These are phyloP conservation scores for Trachymyrmex cornetzi DNA, from an alignment of 1,140 invertebrate genomes.

Conservation along the genomic window DNA sequence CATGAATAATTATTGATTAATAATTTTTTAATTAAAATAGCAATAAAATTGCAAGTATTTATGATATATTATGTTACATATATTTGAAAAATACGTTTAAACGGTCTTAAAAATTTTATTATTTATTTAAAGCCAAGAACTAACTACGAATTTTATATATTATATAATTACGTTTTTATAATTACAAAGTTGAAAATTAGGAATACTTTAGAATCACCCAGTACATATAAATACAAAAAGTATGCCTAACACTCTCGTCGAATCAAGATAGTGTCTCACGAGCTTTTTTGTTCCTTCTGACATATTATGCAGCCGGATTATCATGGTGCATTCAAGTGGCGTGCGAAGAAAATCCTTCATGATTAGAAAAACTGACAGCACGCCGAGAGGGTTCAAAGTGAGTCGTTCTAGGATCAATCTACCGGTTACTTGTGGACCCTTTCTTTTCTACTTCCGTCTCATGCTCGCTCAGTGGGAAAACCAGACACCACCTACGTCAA, in stretches of 20 bases:
- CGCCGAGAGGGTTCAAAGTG: slow-evolving; percentile 50
- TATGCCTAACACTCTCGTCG: background rate
- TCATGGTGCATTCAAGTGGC: slow-evolving; percentile 46
- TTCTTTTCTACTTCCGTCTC: slow-evolving; percentile 45
- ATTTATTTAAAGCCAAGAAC: background rate
- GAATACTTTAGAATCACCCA: background rate
- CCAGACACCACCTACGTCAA: slow-evolving; percentile 68
- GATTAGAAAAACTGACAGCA: slow-evolving; percentile 61
- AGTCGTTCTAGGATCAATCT: slow-evolving; percentile 54
- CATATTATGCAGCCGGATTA: slow-evolving; percentile 58
- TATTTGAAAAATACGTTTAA: background rate
- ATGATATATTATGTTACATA: background rate
- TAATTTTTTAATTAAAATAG: background rate
- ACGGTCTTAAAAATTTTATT: background rate
- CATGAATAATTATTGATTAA: background rate
- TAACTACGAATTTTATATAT: background rate
- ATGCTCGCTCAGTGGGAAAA: slow-evolving; percentile 24
- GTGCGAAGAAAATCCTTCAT: slow-evolving; percentile 51
- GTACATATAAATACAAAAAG: slow-evolving; percentile 3
- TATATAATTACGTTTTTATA: background rate
- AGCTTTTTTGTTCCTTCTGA: slow-evolving; percentile 9
- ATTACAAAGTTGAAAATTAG: slow-evolving; percentile 18
- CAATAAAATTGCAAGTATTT: background rate
- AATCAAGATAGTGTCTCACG: slow-evolving; percentile 34
- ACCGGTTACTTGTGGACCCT: slow-evolving; percentile 5